Evolutionary conservation across 2,888 invertebrate genomes (phyloP), one percentile per base, ranked within the genome.

Genomic region (Cyclophora punctaria): DNA sequence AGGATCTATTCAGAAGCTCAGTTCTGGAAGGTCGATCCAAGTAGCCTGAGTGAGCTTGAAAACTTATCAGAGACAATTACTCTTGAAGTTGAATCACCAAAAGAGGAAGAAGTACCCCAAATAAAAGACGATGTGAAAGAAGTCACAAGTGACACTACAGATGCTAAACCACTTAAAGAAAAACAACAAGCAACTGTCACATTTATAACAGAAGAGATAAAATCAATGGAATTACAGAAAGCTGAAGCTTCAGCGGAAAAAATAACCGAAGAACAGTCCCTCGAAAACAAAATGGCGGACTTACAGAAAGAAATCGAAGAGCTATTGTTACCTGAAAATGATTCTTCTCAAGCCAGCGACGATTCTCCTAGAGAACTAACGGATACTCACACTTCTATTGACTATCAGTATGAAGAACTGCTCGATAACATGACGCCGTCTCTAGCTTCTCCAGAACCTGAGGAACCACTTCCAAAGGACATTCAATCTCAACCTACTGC

Each of bases 241-340:
- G 34, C 44, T 47, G 59, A 67, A 59, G 51, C 49, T n/a, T 48
- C 35, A 4, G 44, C 63, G 48, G 59, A 67, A 49, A 75, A 71
- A 52, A 73, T 82, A 52, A 70, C 75, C 34, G 84, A 81, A 50
- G 85, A 87, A 58, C 76, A 79, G 53, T 85, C 85, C 2, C 75
- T 87, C 48, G 88, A 87, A 64, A 77, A 75, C 61, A 83, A 88
- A 78, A 86, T 88, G 81, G 88, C 87, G 45, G 87, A 85, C 57
- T 71, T 88, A 49, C 87, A 86, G 69, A 74, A 83, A 62, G 88
- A 88, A 77, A 88, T 88, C 42, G 88, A 89, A 58, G 87, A 88
- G 73, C 81, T 87, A 81, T 60, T 88, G 40, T 60, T 80, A 35
- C 88, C 88, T 42, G 86, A 86, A 77, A 86, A 83, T 63, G 85